A percentile compares a stretch with the other conserved stretches of the same genome.
phyloP scores from a whole-genome alignment of 2,797 vertebrate species.

The Champsocephalus gunnari region DNA sequence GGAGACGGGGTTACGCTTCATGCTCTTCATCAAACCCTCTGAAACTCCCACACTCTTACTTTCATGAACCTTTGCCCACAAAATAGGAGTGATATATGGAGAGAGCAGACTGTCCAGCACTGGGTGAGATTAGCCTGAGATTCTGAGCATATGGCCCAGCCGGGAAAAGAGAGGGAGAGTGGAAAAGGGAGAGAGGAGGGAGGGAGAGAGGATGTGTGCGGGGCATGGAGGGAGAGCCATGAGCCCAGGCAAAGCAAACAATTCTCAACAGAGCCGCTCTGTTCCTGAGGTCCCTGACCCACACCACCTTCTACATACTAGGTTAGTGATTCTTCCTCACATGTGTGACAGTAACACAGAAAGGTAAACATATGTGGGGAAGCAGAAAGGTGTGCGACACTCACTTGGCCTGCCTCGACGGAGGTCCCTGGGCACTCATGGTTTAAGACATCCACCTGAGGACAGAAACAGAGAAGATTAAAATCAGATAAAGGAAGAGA shows the following conservation, averaged over 20 bases:
- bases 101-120: conserved; percentile 54
- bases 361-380: conserved; percentile 49
- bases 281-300: conserved; percentile 81
- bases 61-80: conserved; percentile 34
- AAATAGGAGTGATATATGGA: conserved; percentile 23
- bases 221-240: conserved; percentile 62
- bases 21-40: conserved; percentile 79
- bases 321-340: conserved; percentile 69
- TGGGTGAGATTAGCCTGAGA: conserved; percentile 77
- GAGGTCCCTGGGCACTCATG: conserved; percentile 78
- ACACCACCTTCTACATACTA: conserved; percentile 68
- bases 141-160: conserved; percentile 76
- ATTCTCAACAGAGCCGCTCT: conserved; percentile 83
- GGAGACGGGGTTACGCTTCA: conserved; percentile 71
- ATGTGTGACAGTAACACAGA: conserved; percentile 42
- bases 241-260: conserved; percentile 83
- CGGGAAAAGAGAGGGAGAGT: conserved; percentile 45
- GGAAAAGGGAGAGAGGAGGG: conserved; percentile 41
- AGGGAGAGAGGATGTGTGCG: conserved; percentile 24
- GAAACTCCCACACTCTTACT: conserved; percentile 29
- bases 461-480: conserved; percentile 14
- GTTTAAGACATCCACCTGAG: conserved; percentile 80
- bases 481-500: conserved; percentile 3
- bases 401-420: conserved; percentile 77
- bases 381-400: conserved; percentile 60